Conservation (phyloP, 2,888 invertebrate species). For the Sarcophaga caerulescens region DNA sequence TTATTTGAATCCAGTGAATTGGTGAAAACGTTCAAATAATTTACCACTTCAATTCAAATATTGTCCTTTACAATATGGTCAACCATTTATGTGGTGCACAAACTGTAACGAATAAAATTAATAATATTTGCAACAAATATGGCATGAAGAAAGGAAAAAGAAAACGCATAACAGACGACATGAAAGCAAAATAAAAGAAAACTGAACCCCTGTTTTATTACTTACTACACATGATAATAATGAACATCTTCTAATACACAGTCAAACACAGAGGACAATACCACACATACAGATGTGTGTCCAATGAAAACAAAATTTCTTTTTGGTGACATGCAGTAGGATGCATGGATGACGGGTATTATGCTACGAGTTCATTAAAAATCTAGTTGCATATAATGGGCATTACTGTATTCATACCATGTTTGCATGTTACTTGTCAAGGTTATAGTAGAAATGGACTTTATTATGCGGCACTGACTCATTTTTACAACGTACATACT, state of each 20-base stretch:
- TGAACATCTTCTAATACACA: slow-evolving; percentile 15
- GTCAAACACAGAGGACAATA: background rate
- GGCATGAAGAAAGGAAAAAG: background rate
- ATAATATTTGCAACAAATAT: slow-evolving; percentile 41
- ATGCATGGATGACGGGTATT: slow-evolving; percentile 20
- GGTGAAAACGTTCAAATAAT: background rate
- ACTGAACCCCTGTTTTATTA: slow-evolving; percentile 21
- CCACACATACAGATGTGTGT: slow-evolving; percentile 29
- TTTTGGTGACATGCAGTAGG: slow-evolving; percentile 34
- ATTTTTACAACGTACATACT: slow-evolving; percentile 18
- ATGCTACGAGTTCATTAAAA: slow-evolving; percentile 62
- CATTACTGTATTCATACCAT: slow-evolving; percentile 47
- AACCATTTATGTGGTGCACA: background rate
- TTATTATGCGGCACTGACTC: slow-evolving; percentile 43
- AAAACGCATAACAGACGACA: background rate
- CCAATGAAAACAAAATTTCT: slow-evolving; percentile 45
- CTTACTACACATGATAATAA: slow-evolving; percentile 28
- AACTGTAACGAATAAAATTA: slow-evolving; percentile 45
- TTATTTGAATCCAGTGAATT: no score
- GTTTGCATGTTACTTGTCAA: slow-evolving; percentile 56
- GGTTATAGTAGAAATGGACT: slow-evolving; percentile 58
- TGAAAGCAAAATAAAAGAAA: background rate
- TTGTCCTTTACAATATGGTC: slow-evolving; percentile 28
- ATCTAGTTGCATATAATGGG: slow-evolving; percentile 57
- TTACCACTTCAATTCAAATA: background rate